Evolutionary conservation across 53 echinoderm and acorn worm species (phyloP), one percentile per base, ranked within the genome.

Genomic region (Patiria pectinifera): DNA sequence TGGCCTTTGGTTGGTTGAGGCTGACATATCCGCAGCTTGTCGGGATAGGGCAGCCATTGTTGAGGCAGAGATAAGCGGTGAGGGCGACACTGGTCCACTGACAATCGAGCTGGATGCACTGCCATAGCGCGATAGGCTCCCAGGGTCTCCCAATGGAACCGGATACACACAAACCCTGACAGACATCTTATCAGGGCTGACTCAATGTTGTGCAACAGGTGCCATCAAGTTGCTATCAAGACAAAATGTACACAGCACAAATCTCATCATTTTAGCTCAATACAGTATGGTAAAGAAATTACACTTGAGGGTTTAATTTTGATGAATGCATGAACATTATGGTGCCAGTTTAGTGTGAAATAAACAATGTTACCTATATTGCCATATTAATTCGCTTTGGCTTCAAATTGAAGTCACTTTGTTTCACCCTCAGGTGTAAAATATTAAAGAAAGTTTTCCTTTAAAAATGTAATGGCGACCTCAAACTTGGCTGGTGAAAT

Each of bases 11-110:
- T 47, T 69, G 66, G 46, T 44, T 45, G 80, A 23, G 48, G 62
- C 62, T 12, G 78, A 77, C 23, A 80, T 26, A 66, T 46, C 63
- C 8, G 78, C 53, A 26, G 74, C 26, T 5, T 45, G 89, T 66
- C 35, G 61, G 45, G 89, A 66, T 21, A 89, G 66, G 69, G 86
- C 86, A 3, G 86, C 86, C 74, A 86, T 19, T 0, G 86, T 48
- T 3, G 87, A 87, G 19, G 81, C 70, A 11, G 90, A 90, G 45
- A 90, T 80, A 66, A 80, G 81, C 80, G 62, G 21, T 45, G 80
- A 62, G 18, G 90, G 69, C 21, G 82, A 61, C 66, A 19, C 25
- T 58, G 11, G 59, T 45, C 4, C 23, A 80, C 23, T 80, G 80
- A 22, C 43, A 5, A 84, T 35, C 6, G 84, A 63, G 62, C 90